These are phyloP conservation scores for Carettochelys insculpta DNA, from an alignment of 2,113 vertebrate species.

Conservation along the genomic window DNA sequence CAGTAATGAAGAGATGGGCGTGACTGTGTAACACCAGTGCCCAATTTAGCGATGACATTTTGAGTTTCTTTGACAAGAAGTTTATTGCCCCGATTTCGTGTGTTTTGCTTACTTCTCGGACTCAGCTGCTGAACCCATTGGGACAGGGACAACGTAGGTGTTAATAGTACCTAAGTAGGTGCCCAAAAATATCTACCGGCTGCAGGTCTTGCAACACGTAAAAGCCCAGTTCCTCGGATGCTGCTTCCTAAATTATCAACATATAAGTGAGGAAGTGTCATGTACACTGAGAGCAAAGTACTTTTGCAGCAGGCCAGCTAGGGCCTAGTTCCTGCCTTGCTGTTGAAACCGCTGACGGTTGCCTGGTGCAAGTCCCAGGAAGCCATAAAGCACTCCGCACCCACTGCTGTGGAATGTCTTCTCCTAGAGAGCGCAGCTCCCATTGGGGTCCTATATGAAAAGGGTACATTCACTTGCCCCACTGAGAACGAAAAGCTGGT, in stretches of 20 bases:
- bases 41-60: constrained; percentile 71
- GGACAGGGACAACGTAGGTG: neutral
- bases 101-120: neutral
- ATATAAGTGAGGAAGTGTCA: neutral
- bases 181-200: neutral
- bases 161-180: neutral
- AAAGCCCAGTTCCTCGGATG: neutral
- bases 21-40: neutral
- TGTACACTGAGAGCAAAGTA: neutral
- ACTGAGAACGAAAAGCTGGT: neutral
- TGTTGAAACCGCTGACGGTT: too few species aligned
- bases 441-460: neutral
- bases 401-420: neutral
- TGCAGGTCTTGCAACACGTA: neutral
- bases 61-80: constrained; percentile 54
- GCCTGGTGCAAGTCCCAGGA: neutral
- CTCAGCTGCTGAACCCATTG: neutral
- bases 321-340: neutral
- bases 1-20: constrained; percentile 69
- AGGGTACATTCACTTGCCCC: neutral
- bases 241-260: neutral
- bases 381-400: neutral
- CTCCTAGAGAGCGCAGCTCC: neutral
- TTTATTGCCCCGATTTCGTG: neutral
- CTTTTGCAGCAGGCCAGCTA: neutral